Evolutionary conservation across 1,140 invertebrate genomes (phyloP).

Genomic region (Drosophila sucinea): DNA sequence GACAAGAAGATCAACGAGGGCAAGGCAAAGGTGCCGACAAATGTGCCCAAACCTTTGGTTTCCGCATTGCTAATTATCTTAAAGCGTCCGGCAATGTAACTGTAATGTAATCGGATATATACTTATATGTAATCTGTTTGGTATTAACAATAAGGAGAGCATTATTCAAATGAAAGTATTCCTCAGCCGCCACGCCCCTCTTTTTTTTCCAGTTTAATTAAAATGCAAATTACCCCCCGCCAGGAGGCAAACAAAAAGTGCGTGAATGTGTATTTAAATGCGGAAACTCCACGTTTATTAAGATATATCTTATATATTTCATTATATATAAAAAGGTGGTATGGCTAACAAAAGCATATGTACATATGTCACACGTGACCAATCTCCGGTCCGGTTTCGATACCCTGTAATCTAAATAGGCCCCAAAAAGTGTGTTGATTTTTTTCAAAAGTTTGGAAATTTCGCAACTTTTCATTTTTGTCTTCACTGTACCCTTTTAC

Average conservation of each 20-base stretch:
- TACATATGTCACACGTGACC: slow-evolving; percentile 35
- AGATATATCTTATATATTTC: neutral
- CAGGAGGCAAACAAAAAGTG: slow-evolving; percentile 42
- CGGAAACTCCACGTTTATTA: slow-evolving; percentile 18
- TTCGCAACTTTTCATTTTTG: no score
- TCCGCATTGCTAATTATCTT: slow-evolving; percentile 93
- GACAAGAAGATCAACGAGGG: slow-evolving; percentile 96
- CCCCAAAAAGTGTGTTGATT: slow-evolving; percentile 13
- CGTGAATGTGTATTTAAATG: slow-evolving; percentile 29
- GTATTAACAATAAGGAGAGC: slow-evolving; percentile 8
- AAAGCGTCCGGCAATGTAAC: slow-evolving; percentile 94
- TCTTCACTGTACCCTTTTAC: no score
- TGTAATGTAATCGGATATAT: slow-evolving; percentile 83
- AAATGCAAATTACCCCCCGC: slow-evolving; percentile 29
- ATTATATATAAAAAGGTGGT: neutral
- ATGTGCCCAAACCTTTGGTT: slow-evolving; percentile 95
- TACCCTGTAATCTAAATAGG: neutral
- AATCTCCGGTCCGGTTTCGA: neutral
- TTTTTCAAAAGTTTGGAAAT: no score
- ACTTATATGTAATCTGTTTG: slow-evolving; percentile 51
- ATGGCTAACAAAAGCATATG: slow-evolving; percentile 37
- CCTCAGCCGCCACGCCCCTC: slow-evolving; percentile 36
- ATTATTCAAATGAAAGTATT: slow-evolving; percentile 36
- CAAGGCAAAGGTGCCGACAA: slow-evolving; percentile 96
- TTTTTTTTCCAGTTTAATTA: neutral